Base-by-base conservation (phyloP, 2,113 vertebrate genomes). In the Xenopus tropicalis region DNA sequence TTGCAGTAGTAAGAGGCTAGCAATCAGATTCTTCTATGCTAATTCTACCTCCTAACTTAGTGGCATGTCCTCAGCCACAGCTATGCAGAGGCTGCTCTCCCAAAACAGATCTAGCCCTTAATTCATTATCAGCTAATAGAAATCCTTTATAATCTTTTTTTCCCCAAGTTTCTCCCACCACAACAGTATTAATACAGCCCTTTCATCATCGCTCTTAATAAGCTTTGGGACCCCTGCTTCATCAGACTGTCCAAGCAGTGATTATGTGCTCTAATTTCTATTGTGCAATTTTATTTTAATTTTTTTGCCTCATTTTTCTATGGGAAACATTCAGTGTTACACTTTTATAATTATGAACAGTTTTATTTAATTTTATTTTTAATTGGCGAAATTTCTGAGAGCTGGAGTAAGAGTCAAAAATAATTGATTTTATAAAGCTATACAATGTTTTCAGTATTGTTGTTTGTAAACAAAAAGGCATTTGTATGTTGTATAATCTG, bases 401-500 rank as follows among this genome's bases (percentile, higher is more conserved):
- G n/a, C 44, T 42, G 11, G 8, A 58, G 37, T 16, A 17, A 13
- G 61, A 24, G 14, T 59, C n/a, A 11, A 5, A 52, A 46, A 42
- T 37, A 52, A 37, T 48, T 62, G 64, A 61, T 57, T n/a, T 66
- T 25, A 74, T 64, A 23, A 76, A 76, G 73, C 66, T 76, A 76
- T 56, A 56, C 43, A 52, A 63, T 69, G 43, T 69, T 21, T 56
- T 69, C 66, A 76, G 73, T 76, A 76, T 76, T 76, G 66, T 61
- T 25, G 54, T 24, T 19, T 44, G 29, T 48, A 52, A 42, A 23
- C 42, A 20, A 58, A 66, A 58, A 42, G 7, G 13, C 17, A 59
- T 10, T 54, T 19, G 56, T 67, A 46, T 74, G 24, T 67, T 61
- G 29, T 72, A 25, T 68, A 74, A 59, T 20, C 72, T 75, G 19